Percentiles rank a stretch among this genome's conserved stretches.
Evolutionary conservation across 2,888 invertebrate genomes (phyloP).

Genomic region (Latrodectus elegans): DNA sequence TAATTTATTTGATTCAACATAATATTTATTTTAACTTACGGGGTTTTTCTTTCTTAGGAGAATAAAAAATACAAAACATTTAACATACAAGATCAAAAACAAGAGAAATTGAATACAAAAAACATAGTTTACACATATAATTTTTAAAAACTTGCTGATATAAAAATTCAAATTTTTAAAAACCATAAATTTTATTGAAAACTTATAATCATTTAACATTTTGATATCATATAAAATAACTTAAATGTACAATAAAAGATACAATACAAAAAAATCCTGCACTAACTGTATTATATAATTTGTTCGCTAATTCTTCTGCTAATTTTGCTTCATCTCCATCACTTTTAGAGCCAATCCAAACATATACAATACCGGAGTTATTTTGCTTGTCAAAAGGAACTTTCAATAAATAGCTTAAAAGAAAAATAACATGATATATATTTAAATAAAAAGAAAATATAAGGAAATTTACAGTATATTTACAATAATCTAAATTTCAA

Average conservation of each 20-base stretch:
- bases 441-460: neutral
- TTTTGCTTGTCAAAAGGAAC: constrained; percentile 90
- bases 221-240: no score
- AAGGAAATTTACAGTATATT: neutral
- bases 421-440: neutral
- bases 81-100: no score
- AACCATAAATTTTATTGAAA: no score
- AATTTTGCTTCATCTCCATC: constrained; percentile 89
- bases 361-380: constrained; percentile 92
- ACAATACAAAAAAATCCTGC: neutral
- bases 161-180: no score
- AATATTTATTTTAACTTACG: no score
- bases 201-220: no score
- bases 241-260: neutral
- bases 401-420: constrained; percentile 88
- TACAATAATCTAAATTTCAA: neutral
- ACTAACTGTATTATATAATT: constrained; percentile 90
- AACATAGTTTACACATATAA: no score
- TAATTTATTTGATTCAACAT: no score
- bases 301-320: constrained; percentile 92
- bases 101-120: no score
- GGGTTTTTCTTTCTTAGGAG: no score
- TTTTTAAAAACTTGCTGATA: no score
- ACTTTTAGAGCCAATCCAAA: constrained; percentile 92
- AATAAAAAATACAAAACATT: no score